Base-by-base conservation (phyloP, 1,140 invertebrate genomes). In the Odontomachus brunneus region DNA sequence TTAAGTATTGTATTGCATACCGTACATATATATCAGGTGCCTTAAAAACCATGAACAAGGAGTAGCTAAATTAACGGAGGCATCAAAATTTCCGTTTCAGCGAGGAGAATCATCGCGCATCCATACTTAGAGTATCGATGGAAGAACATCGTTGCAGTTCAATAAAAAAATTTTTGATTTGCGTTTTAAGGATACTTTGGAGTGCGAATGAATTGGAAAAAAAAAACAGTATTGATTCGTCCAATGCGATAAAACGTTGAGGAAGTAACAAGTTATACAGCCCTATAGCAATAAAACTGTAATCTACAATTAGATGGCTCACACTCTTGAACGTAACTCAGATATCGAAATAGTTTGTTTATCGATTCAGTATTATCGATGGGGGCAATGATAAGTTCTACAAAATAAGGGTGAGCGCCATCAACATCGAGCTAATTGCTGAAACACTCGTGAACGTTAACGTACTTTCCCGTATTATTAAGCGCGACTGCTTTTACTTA, bases 171-270 rank as follows among this genome's bases (percentile, higher is more conserved):
- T 73, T 86, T n/a, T 51, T 82, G 72, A 78, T 71, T 86, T 87
- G 26, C 51, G 59, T 19, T 19, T 86, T 73, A 72, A 81, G 33
- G 3, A 82, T 48, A 17, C 53, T 78, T 78, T 69, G 53, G 49
- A 60, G 26, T 62, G 55, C 66, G 60, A 84, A 84, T 86, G 71
- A 33, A 86, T 88, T 83, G 82, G 67, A 49, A 88, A 87, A 91
- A 88, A 88, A 88, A 88, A 86, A 85, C 90, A 92, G 90, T 93
- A 93, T 93, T 92, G 92, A 89, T 88, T 88, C 83, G 90, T 90
- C 88, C 86, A 90, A 44, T 90, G 85, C 88, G 76, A 86, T 57
- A 85, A 91, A 83, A 91, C 84, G 87, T 87, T 84, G 85, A 89
- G 9, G 38, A 44, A 83, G 33, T 88, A 88, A 88, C 80, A 74